Conservation (phyloP, 1,140 invertebrate genomes). For the Prorops nasuta region DNA sequence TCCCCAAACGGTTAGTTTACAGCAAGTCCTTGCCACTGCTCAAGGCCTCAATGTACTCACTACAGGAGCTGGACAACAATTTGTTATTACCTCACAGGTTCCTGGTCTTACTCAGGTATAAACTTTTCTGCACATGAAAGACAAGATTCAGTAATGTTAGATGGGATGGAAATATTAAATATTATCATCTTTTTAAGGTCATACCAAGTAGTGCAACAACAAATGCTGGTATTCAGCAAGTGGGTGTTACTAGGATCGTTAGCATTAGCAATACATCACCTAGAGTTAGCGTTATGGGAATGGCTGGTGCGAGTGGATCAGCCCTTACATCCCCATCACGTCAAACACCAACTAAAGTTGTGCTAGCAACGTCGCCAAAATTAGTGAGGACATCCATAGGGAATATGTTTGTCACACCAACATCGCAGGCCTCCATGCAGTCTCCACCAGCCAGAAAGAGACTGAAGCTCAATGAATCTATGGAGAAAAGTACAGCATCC, state of each 20-base stretch:
- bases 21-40: constrained; percentile 53
- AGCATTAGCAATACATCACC: constrained; percentile 44
- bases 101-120: constrained; percentile 51
- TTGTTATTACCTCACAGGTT: constrained; percentile 55
- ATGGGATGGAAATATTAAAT: constrained; percentile 6
- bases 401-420: constrained; percentile 46
- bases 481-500: constrained; percentile 32
- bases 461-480: constrained; percentile 42
- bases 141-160: neutral
- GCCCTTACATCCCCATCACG: constrained; percentile 39
- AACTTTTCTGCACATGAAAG: neutral
- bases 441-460: constrained; percentile 47
- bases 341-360: constrained; percentile 47
- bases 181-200: constrained; percentile 35
- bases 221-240: constrained; percentile 42
- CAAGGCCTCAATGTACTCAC: constrained; percentile 53
- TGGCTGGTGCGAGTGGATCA: constrained; percentile 37
- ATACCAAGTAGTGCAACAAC: constrained; percentile 44
- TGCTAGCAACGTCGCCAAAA: constrained; percentile 49
- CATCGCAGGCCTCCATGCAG: constrained; percentile 26
- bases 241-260: constrained; percentile 52
- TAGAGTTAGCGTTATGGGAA: constrained; percentile 41
- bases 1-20: constrained; percentile 52
- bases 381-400: constrained; percentile 44
- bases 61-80: constrained; percentile 52